A percentile compares a stretch with the other conserved stretches of the same genome.
These are phyloP conservation scores for Tupaia tana DNA, from an alignment of 2,113 vertebrate species.

Conservation along the genomic window DNA sequence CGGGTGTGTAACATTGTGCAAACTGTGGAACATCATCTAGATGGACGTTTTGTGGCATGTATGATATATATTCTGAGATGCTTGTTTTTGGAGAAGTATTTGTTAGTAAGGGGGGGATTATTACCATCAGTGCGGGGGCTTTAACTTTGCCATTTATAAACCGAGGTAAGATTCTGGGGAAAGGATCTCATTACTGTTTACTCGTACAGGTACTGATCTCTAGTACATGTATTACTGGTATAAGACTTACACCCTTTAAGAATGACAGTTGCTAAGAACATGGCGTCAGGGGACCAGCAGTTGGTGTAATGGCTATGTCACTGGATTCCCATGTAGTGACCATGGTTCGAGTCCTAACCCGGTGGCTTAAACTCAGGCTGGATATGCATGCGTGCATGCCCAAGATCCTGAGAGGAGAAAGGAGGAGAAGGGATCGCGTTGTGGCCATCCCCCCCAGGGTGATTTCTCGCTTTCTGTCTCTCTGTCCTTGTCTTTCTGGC, in stretches of 20 bases:
- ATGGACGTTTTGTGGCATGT: background rate
- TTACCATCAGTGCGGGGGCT: background rate
- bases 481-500: no score
- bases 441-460: no score
- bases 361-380: no score
- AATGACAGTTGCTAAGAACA: background rate
- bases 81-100: conserved; percentile 27
- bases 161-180: background rate
- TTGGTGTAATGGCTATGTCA: no score
- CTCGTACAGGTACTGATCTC: background rate
- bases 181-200: background rate
- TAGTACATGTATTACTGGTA: background rate
- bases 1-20: background rate
- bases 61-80: background rate
- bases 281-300: background rate
- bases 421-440: no score
- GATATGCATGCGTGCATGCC: no score
- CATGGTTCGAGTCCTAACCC: no score
- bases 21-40: background rate
- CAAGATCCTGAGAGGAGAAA: no score
- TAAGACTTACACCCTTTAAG: background rate
- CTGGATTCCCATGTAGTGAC: no score
- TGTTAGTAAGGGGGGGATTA: background rate
- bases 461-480: no score
- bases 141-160: background rate